Percentiles rank a stretch among this genome's conserved stretches.
Conservation (phyloP, 2,888 invertebrate species). For the Coelogynopora nodosa region DNA sequence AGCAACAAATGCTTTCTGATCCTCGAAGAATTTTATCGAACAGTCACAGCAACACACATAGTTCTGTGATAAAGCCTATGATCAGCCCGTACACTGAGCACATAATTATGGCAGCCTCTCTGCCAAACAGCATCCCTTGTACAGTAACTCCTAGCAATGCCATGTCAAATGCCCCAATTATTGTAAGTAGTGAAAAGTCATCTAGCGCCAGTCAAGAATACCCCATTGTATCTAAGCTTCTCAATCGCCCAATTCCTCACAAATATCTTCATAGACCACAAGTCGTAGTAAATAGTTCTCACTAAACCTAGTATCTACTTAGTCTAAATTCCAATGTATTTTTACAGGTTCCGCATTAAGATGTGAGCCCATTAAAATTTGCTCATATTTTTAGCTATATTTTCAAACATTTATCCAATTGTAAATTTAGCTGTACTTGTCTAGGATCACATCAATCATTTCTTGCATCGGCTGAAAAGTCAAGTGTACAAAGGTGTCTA, state of each 20-base stretch:
- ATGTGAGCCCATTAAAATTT: not conserved
- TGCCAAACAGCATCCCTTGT: not conserved
- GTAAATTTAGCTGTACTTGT: no score
- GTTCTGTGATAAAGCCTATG: constrained; percentile 32
- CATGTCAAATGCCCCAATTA: not conserved
- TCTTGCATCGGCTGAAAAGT: not conserved
- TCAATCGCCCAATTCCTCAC: constrained; percentile 52
- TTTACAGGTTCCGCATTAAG: not conserved
- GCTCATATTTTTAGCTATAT: not conserved
- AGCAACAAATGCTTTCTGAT: not conserved
- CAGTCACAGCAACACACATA: not conserved
- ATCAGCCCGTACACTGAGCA: constrained; percentile 26
- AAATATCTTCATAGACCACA: constrained; percentile 54
- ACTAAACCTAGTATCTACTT: constrained; percentile 23
- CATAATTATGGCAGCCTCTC: constrained; percentile 29
- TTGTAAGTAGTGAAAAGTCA: not conserved
- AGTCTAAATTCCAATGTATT: not conserved
- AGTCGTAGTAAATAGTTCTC: constrained; percentile 56
- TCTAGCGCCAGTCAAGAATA: constrained; percentile 49
- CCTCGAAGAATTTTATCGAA: not conserved
- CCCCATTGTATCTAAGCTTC: constrained; percentile 52
- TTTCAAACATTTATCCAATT: not conserved
- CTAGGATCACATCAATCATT: not conserved
- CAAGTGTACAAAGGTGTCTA: not conserved
- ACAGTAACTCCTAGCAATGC: not conserved